Evolutionary conservation across 2,113 vertebrate species (phyloP).

Genomic region (Opisthocomus hoazin): DNA sequence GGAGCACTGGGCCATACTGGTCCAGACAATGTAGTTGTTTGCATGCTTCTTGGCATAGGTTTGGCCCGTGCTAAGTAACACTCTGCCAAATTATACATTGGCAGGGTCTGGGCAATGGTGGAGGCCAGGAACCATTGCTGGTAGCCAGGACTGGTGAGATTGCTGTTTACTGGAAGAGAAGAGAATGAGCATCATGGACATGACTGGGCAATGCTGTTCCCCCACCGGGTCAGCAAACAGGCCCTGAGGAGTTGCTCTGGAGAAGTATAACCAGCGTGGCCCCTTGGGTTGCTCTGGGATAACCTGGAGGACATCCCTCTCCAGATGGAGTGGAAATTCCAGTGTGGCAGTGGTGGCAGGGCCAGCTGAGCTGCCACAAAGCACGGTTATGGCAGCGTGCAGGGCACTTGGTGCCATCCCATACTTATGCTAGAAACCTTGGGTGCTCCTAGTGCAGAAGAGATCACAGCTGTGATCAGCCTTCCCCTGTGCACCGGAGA

Average conservation of each 20-base stretch:
- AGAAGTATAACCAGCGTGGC: background rate
- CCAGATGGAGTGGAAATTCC: background rate
- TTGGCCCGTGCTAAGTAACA: background rate
- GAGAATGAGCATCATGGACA: background rate
- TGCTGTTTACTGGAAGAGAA: background rate
- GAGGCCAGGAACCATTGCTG: background rate
- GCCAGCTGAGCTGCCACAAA: background rate
- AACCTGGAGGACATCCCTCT: background rate
- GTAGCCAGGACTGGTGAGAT: background rate
- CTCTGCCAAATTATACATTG: background rate
- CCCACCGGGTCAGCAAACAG: background rate
- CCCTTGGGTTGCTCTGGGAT: background rate
- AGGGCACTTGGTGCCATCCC: background rate
- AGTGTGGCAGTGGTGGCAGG: rapidly evolving
- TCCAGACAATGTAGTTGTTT: background rate
- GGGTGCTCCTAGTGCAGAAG: background rate
- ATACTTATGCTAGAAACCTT: background rate
- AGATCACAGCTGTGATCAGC: background rate
- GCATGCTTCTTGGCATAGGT: background rate
- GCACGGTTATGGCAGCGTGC: background rate
- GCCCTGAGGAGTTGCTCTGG: background rate
- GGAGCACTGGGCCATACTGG: background rate
- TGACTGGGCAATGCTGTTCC: background rate
- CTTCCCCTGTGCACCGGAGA: rapidly evolving
- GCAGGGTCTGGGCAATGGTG: background rate